Conservation (phyloP, 2,888 invertebrate species). For the Doris montereyensis region DNA sequence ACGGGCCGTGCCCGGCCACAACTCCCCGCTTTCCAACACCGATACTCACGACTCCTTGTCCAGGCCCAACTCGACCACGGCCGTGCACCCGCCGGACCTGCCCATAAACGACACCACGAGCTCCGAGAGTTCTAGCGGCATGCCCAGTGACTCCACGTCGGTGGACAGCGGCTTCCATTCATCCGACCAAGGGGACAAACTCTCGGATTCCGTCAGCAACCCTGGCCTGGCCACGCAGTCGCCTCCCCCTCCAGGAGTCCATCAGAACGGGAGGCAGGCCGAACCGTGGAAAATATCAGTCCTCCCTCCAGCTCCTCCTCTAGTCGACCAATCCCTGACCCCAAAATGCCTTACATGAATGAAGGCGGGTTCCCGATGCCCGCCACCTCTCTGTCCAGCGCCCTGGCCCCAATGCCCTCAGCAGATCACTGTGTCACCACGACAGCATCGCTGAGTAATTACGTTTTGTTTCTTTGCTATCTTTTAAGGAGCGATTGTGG, state of each 20-base stretch:
- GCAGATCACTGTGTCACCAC: conserved; percentile 36
- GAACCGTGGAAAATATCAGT: conserved; percentile 39
- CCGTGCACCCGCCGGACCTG: conserved; percentile 41
- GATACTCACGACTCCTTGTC: conserved; percentile 45
- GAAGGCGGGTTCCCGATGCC: conserved; percentile 38
- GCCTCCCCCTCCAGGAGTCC: conserved; percentile 27
- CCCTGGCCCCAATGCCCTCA: conserved; percentile 41
- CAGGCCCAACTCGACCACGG: conserved; percentile 44
- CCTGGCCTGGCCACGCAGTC: conserved; percentile 33
- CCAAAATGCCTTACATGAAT: conserved; percentile 42
- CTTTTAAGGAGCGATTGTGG: too few relatives aligned
- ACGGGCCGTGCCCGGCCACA: conserved; percentile 22
- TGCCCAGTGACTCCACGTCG: conserved; percentile 47
- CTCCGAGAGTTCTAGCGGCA: conserved; percentile 44
- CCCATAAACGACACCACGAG: conserved; percentile 37
- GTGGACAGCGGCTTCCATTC: conserved; percentile 49
- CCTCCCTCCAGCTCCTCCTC: conserved; percentile 16
- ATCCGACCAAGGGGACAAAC: conserved; percentile 43
- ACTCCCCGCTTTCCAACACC: conserved; percentile 42
- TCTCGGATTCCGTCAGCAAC: conserved; percentile 38
- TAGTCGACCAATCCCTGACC: conserved; percentile 10
- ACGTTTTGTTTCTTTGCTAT: too few relatives aligned
- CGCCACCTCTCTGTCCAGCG: conserved; percentile 31
- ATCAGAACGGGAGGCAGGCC: conserved; percentile 32
- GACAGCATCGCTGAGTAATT: conserved; percentile 13